These are phyloP conservation scores for Hozukius guyotensis DNA, from an alignment of 2,797 vertebrate genomes.

Conservation along the genomic window DNA sequence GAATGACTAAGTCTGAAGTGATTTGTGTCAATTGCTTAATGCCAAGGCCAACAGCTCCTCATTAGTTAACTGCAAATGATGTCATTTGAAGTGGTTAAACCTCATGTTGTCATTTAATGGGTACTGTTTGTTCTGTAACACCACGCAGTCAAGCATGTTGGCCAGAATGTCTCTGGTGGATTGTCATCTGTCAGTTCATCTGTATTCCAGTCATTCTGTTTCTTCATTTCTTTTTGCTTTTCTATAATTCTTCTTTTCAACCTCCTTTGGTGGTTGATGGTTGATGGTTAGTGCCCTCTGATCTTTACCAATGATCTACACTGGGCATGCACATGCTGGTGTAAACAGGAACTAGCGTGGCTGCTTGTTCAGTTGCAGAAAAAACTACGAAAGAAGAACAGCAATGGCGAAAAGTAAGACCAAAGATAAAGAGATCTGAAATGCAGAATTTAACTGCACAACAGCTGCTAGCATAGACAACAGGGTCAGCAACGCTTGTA, in stretches of 20 bases:
- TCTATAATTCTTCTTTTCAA: neutral
- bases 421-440: too few species aligned
- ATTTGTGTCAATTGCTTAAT: slow-evolving; percentile 70
- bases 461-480: too few species aligned
- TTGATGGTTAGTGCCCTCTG: neutral
- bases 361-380: too few species aligned
- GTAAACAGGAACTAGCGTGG: too few species aligned
- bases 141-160: slow-evolving; percentile 3
- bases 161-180: neutral
- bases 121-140: slow-evolving; percentile 29
- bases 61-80: slow-evolving; percentile 58
- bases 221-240: neutral
- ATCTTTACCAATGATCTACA: neutral
- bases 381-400: too few species aligned
- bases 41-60: slow-evolving; percentile 62
- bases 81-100: slow-evolving; percentile 50
- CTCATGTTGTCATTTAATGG: slow-evolving; percentile 36
- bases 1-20: slow-evolving; percentile 67
- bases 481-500: too few species aligned
- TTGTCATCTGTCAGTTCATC: slow-evolving; percentile 16
- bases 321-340: too few species aligned
- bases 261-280: neutral
- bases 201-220: neutral
- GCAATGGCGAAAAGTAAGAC: too few species aligned
- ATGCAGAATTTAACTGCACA: too few species aligned